Conservation (phyloP, 2,797 vertebrate species). For the Lacerta agilis region DNA sequence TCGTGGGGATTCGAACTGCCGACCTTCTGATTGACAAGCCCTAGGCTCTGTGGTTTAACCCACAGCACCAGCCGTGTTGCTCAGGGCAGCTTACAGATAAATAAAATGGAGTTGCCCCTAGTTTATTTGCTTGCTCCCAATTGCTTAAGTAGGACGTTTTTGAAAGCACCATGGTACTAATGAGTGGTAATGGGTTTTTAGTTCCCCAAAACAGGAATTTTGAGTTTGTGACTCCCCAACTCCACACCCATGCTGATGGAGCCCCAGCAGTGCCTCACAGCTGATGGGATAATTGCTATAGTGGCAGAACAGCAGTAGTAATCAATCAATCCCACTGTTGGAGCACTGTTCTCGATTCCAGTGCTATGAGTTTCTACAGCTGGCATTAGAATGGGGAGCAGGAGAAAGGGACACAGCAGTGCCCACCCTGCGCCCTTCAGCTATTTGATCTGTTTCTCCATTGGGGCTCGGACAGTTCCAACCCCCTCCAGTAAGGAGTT, state of each 20-base stretch:
- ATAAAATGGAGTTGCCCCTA: not conserved
- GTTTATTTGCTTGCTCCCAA: not conserved
- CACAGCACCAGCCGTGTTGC: no score
- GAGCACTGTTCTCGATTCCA: not conserved
- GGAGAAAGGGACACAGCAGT: not conserved
- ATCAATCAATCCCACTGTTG: not conserved
- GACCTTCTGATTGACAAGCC: no score
- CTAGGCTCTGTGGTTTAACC: no score
- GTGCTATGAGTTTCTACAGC: not conserved
- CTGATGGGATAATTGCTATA: not conserved
- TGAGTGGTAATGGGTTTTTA: not conserved
- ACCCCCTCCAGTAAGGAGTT: not conserved
- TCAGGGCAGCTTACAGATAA: not conserved
- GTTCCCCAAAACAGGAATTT: not conserved
- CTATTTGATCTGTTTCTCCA: not conserved
- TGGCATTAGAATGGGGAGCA: not conserved
- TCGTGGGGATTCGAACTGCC: no score
- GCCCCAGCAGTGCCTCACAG: not conserved
- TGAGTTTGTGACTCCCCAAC: not conserved
- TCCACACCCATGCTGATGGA: no score
- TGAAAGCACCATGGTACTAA: not conserved
- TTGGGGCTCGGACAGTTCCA: not conserved
- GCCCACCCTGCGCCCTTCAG: not conserved
- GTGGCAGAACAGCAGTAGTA: not conserved
- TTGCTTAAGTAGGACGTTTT: not conserved